phyloP scores from a whole-genome alignment of 2,888 invertebrate species.

The Eristalinus sepulchralis region DNA sequence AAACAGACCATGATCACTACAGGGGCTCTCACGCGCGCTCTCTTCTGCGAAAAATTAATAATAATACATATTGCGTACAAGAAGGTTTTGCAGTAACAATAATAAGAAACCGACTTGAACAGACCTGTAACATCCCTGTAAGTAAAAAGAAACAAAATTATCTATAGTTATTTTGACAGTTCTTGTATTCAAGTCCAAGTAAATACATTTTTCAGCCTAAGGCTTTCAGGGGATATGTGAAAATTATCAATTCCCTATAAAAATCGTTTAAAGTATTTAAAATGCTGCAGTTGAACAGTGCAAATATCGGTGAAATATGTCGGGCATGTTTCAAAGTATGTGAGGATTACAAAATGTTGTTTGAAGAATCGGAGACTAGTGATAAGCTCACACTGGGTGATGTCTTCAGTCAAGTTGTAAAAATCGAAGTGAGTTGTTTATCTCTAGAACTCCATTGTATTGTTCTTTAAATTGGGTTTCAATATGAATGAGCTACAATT shows the following conservation, averaged over 20 bases:
- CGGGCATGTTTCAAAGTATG: slow-evolving; percentile 56
- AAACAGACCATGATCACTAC: too few relatives aligned
- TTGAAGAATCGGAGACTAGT: slow-evolving; percentile 22
- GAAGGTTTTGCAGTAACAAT: too few relatives aligned
- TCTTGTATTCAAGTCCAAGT: neutral
- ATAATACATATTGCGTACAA: too few relatives aligned
- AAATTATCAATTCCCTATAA: neutral
- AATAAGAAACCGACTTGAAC: too few relatives aligned
- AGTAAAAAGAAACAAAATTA: too few relatives aligned
- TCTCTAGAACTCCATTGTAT: too few relatives aligned
- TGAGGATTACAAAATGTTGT: slow-evolving; percentile 52
- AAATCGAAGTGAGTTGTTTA: slow-evolving; percentile 64
- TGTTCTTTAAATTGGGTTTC: neutral
- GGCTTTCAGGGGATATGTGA: neutral
- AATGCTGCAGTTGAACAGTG: slow-evolving; percentile 25
- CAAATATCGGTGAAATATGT: slow-evolving; percentile 48
- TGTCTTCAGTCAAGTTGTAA: slow-evolving; percentile 57
- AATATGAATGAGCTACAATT: neutral
- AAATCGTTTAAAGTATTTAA: slow-evolving; percentile 4
- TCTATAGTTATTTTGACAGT: neutral
- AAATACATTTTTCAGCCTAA: slow-evolving; percentile 24
- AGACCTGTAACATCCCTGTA: slow-evolving; percentile 8
- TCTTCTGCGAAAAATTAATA: too few relatives aligned
- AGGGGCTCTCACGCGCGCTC: too few relatives aligned
- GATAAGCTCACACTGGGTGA: slow-evolving; percentile 49